Evolutionary conservation across 1,140 invertebrate species (phyloP), one percentile per base, ranked within the genome.

Genomic region (Paraescarpia echinospica): DNA sequence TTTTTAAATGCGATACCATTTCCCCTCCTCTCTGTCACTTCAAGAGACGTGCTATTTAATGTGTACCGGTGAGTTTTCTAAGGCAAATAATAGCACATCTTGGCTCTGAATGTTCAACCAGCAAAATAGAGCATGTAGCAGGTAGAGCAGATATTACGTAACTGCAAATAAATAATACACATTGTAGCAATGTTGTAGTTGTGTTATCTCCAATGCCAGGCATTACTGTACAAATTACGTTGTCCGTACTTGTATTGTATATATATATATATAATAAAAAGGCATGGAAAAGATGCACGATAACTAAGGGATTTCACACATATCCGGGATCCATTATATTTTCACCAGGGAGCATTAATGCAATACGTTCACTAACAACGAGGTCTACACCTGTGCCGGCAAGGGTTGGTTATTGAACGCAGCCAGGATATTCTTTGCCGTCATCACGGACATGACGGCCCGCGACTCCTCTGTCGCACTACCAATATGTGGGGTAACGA

Each of bases 401-500:
- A 95, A 96, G 95, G 97, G 96, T 94, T 97, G 96, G 35, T 97
- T 97, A 92, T 97, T 96, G 8, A 99, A 95, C 34, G 97, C 98
- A 92, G 97, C 97, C 33, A 99, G 95, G 94, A 99, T 98, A 96
- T 99, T 99, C 93, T 97, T 96, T 0, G 98, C 98, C 27, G 98
- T 98, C 34, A 99, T 96, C 51, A 97, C 96, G n/a, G 97, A 97
- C 98, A 99, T 99, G 94, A 97, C 97, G 91, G 97, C 97, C 93
- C 98, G 97, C 0, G 98, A 97, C 96, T 98, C 97, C 90, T 97
- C 97, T 12, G 98, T 97, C 9, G 98, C 98, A 96, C 98, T 99
- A 22, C 98, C 98, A 94, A 99, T 98, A 95, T 99, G 99, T 4
- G 99, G 99, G 91, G 99, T 95, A 77, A 99, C 96, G 22, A 99